A percentile compares a stretch with the other conserved stretches of the same genome.
phyloP scores from a whole-genome alignment of 1,140 invertebrate genomes.

The Hycleus cichorii region DNA sequence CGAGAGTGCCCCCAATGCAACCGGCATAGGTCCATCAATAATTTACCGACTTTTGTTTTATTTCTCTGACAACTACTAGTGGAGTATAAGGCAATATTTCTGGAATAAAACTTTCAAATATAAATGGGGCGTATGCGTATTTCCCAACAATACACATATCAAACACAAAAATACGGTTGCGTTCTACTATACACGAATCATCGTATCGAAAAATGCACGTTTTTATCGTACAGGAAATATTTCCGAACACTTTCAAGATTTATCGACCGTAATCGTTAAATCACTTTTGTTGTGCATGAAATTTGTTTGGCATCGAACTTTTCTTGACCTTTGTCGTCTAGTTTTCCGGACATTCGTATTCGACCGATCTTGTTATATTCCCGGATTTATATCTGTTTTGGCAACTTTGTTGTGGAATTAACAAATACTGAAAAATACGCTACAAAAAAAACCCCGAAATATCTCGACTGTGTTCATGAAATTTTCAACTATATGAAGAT shows the following conservation, averaged over 20 bases:
- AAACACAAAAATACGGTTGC: too few relatives aligned
- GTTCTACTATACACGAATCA: background rate
- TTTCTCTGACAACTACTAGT: constrained; percentile 19
- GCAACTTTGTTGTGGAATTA: too few relatives aligned
- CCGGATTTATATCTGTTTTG: too few relatives aligned
- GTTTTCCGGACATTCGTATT: too few relatives aligned
- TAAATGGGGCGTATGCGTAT: constrained; percentile 23
- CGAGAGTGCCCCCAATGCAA: too few relatives aligned
- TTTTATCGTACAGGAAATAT: constrained; percentile 10
- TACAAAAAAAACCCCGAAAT: constrained; percentile 7
- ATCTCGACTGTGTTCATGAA: constrained; percentile 22
- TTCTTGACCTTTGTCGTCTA: too few relatives aligned
- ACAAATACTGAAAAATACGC: background rate
- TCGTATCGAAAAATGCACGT: constrained; percentile 9
- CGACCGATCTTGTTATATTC: too few relatives aligned
- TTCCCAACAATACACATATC: too few relatives aligned
- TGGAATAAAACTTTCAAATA: constrained; percentile 26
- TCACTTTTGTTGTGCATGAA: constrained; percentile 2
- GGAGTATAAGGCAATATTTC: constrained; percentile 18
- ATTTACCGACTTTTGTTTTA: constrained; percentile 30
- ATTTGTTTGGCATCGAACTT: background rate
- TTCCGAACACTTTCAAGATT: constrained; percentile 12
- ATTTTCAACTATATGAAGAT: constrained; percentile 33
- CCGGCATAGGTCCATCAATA: constrained; percentile 11
- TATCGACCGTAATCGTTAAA: constrained; percentile 11